Evolutionary conservation across 2,797 vertebrate genomes (phyloP).

Genomic region (Margarornis squamiger): DNA sequence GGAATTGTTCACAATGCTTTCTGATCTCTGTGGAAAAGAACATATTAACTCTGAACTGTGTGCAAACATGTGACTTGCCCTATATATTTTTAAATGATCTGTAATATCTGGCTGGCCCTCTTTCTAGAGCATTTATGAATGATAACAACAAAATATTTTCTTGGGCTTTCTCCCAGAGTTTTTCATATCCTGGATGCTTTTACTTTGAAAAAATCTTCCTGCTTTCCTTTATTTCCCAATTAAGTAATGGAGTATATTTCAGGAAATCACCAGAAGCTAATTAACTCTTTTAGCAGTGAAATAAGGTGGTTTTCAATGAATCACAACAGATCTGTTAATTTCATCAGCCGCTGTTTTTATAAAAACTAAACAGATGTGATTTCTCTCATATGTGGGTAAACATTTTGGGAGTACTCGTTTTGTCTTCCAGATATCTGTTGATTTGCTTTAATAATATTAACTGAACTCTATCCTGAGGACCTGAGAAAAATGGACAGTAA

Average conservation of each 20-base stretch:
- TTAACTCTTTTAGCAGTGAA: neutral
- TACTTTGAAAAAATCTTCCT: neutral
- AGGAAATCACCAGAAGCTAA: neutral
- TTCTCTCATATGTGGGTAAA: neutral
- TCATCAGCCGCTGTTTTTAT: neutral
- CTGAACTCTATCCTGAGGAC: neutral
- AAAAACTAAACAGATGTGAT: neutral
- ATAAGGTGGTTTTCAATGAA: neutral
- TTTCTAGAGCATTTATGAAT: neutral
- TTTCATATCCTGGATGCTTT: neutral
- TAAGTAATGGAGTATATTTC: neutral
- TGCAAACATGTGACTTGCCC: neutral
- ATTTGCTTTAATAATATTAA: neutral
- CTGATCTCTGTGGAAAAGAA: neutral
- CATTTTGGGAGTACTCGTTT: neutral
- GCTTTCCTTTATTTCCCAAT: neutral
- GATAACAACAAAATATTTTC: neutral
- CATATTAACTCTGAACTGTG: neutral
- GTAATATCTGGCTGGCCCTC: neutral
- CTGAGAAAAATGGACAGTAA: neutral
- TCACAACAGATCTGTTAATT: neutral
- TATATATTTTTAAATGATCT: neutral
- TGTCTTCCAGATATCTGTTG: neutral
- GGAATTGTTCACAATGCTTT: neutral
- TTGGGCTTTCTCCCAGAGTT: neutral